phyloP scores from a whole-genome alignment of 2,113 vertebrate species.

The Falcunculus frontatus region DNA sequence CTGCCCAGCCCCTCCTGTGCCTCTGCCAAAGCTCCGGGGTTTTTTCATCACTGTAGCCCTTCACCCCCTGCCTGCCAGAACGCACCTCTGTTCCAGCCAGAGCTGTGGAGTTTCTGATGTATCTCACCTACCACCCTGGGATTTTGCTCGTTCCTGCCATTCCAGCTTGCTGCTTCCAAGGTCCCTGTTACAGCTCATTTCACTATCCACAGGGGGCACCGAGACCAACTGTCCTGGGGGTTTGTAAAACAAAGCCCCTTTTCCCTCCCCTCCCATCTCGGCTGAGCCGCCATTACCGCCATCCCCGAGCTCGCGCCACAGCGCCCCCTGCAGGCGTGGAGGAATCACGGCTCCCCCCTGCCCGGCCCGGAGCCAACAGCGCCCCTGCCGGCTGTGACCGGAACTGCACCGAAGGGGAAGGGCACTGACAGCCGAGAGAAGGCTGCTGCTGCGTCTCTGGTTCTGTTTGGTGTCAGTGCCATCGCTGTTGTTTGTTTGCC shows the following conservation, averaged over 20 bases:
- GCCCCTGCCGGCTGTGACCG: neutral
- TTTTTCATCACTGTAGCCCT: neutral
- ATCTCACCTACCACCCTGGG: fast-evolving
- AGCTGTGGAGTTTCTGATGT: fast-evolving
- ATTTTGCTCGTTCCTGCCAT: neutral
- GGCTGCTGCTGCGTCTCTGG: too few species aligned
- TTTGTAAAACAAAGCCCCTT: neutral
- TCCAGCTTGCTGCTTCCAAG: neutral
- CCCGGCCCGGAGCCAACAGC: neutral
- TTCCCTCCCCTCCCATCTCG: neutral
- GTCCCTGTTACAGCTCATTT: neutral
- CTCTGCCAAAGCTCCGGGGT: fast-evolving
- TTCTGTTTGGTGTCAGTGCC: too few species aligned
- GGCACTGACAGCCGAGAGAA: too few species aligned
- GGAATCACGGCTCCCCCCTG: neutral
- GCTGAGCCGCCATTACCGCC: neutral
- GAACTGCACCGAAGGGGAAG: neutral
- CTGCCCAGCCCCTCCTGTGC: neutral
- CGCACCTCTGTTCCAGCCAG: fast-evolving
- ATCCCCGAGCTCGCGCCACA: neutral
- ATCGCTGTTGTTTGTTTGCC: neutral
- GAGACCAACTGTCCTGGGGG: fast-evolving
- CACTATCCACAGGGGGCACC: neutral
- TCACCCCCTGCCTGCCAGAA: neutral
- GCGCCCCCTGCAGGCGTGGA: neutral